Percentiles rank a stretch among this genome's conserved stretches.
These are phyloP conservation scores for Echinarachnius parma DNA, from an alignment of 53 echinoderm and acorn worm species.

Conservation along the genomic window DNA sequence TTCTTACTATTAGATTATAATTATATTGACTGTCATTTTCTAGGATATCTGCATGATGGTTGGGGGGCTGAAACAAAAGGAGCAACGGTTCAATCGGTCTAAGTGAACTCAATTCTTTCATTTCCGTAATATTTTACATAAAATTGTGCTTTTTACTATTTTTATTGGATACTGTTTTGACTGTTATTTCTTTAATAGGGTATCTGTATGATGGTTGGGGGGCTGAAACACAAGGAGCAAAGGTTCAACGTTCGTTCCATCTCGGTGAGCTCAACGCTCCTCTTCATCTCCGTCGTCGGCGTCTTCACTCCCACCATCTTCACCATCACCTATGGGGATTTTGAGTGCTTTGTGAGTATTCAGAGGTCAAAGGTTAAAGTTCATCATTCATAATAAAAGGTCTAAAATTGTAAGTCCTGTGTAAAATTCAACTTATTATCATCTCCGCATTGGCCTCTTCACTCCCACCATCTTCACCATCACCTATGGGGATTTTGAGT, in stretches of 20 bases:
- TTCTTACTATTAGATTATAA: too few species aligned
- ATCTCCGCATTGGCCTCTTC: too few species aligned
- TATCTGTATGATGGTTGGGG: constrained; percentile 87
- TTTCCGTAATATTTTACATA: too few species aligned
- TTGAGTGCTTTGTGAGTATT: constrained; percentile 69
- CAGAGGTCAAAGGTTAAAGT: too few species aligned
- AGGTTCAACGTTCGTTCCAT: constrained; percentile 75
- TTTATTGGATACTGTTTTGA: too few species aligned
- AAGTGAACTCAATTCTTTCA: too few species aligned
- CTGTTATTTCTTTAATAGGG: constrained; percentile 64
- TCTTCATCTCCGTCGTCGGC: constrained; percentile 88
- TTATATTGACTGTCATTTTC: too few species aligned
- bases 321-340: constrained; percentile 64
- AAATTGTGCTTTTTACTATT: too few species aligned
- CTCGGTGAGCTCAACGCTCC: constrained; percentile 77
- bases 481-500: constrained; percentile 62
- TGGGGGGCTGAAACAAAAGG: constrained; percentile 89
- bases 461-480: constrained; percentile 86
- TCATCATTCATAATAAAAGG: too few species aligned
- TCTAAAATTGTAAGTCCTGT: too few species aligned
- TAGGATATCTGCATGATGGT: constrained; percentile 86
- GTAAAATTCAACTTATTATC: too few species aligned
- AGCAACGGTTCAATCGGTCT: constrained; percentile 83
- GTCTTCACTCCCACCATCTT: constrained; percentile 90
- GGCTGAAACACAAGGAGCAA: constrained; percentile 89